Base-by-base conservation (phyloP, 2,888 invertebrate species). In the Oscheius onirici region DNA sequence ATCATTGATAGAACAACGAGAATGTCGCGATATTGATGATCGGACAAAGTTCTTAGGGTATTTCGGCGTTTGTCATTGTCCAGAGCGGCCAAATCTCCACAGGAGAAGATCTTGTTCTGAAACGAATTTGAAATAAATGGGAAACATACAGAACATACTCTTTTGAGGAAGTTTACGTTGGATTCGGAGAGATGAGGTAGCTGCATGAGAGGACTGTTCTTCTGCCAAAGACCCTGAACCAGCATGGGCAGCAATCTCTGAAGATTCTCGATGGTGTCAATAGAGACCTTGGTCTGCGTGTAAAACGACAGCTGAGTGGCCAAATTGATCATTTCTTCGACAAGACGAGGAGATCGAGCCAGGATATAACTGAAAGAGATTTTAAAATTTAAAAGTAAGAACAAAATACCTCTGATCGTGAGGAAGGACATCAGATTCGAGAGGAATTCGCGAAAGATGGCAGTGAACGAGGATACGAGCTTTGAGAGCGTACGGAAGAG, bases 301-400 rank as follows among this genome's bases (percentile, higher is more conserved):
- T 76, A 92, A 72, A 95, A 94, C 5, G 89, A 88, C 52, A 97
- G 91, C 88, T 96, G 95, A 87, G 95, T 94, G 15, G 95, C 93
- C 88, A 95, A 95, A 87, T 93, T 94, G 67, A 97, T 93, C 94
- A 97, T 96, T 90, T 99, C 97, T 84, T 96, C 94, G 68, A 99
- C 92, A 52, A 99, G 91, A 88, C 95, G 95, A 0, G 97, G 96
- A 92, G 93, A 57, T 89, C 81, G 43, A 89, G 85, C 75, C 88
- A 90, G 46, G 81, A 80, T 73, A 87, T 88, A 86, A 90, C 89
- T 77, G 44, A 44, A 74, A 52, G 28, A n/a, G 40, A 24, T 13
- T 6, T 24, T 6, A 13, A 15, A 22, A 52, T 52, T 61, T 26
- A 15, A n/a, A 8, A 15, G n/a, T 8, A 15, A 1, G 1, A 41